Base-by-base conservation (phyloP, 1,140 invertebrate species). In the Lanistes nyassanus region DNA sequence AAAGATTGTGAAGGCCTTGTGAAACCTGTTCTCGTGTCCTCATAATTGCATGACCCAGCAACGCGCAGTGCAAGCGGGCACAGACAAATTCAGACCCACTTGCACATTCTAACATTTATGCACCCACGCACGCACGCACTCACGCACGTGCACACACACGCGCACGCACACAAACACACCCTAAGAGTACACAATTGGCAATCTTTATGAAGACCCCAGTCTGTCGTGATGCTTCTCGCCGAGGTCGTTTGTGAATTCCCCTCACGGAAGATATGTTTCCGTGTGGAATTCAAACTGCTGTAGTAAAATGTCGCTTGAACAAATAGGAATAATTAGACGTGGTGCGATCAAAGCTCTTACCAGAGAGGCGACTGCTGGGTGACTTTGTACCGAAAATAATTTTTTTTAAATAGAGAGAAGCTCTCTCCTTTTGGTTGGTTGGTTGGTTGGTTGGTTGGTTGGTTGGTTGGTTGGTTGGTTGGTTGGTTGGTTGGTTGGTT, bases 121-220 rank as follows among this genome's bases (percentile, higher is more conserved):
- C 58, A 62, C 58, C 26, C 58, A 62, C 58, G 34, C 58, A 62
- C 58, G 34, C 58, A 62, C 58, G 34, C 58, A 62, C 2, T 29
- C 58, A 2, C 58, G 34, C 58, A 62, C 58, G 34, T 31, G 34
- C 4, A 62, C 58, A 62, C 58, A 62, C 58, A 3, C 58, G 4
- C 58, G 4, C 53, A 55, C 13, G 13, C 53, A 55, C n/a, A 55
- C 53, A 16, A 13, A 16, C 53, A 9, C 11, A 62, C 34, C 2
- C 26, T 62, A 62, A 62, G 26, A 16, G 34, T 62, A 62, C 26
- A 13, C 26, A 29, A 62, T 29, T 4, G 31, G 58, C 31, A 7
- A 60, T 23, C 6, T 9, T 29, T n/a, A 3, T 0, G n/a, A 62
- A 62, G 7, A 19, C 11, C 58, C 26, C 0, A 29, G 4, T 29